Conservation (phyloP, 1,140 invertebrate species). For the Latrodectus geometricus region DNA sequence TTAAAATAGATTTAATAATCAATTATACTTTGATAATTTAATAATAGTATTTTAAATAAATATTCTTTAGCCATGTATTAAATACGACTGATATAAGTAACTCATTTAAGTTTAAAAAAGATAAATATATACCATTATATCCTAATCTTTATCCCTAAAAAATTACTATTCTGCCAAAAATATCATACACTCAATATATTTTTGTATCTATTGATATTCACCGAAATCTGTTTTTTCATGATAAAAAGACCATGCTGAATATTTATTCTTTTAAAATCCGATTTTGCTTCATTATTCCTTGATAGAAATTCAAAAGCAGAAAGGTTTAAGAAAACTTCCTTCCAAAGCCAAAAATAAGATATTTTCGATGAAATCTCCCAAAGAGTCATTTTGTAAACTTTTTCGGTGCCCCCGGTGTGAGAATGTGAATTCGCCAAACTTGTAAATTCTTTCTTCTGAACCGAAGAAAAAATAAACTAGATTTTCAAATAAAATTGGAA, state of each 20-base stretch:
- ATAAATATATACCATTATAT: too few relatives aligned
- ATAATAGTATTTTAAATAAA: too few relatives aligned
- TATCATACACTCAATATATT: too few relatives aligned
- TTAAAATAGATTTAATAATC: too few relatives aligned
- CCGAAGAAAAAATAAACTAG: neutral
- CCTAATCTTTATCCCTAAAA: too few relatives aligned
- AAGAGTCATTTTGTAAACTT: neutral
- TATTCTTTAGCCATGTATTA: too few relatives aligned
- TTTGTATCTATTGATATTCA: too few relatives aligned
- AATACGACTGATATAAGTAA: too few relatives aligned
- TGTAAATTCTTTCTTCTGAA: conserved; percentile 7
- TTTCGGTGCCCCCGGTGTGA: neutral
- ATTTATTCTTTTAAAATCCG: neutral
- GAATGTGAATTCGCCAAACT: conserved; percentile 11
- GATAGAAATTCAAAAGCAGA: neutral
- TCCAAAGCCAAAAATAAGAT: neutral
- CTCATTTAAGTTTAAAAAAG: too few relatives aligned
- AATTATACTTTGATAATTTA: too few relatives aligned
- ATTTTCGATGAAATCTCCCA: neutral
- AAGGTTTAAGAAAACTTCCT: neutral
- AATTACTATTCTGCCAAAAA: too few relatives aligned
- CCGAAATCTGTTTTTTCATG: too few relatives aligned
- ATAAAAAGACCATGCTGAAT: neutral
- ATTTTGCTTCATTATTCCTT: neutral
- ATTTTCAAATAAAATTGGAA: conserved; percentile 1